A percentile compares a stretch with the other conserved stretches of the same genome.
Conservation (phyloP, 2,797 vertebrate species). For the Sebastes umbrosus region DNA sequence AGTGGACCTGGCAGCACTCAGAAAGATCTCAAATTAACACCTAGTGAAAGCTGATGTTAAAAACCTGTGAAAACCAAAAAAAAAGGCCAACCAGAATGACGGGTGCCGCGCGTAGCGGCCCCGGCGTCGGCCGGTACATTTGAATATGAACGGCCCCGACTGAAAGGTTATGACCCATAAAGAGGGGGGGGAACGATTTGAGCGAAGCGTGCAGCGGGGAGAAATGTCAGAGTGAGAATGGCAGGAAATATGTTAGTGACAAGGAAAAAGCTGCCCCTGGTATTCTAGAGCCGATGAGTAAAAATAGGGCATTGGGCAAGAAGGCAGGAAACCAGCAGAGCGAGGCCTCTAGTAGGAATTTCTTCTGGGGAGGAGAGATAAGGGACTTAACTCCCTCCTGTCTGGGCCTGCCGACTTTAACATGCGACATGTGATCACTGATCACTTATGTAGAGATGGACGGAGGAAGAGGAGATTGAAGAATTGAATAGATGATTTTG, state of each 20-base stretch:
- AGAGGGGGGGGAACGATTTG: slow-evolving; percentile 64
- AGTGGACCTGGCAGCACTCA: slow-evolving; percentile 31
- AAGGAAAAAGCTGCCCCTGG: slow-evolving; percentile 95
- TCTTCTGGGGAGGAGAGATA: slow-evolving; percentile 94
- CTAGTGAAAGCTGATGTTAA: slow-evolving; percentile 33
- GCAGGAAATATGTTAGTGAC: slow-evolving; percentile 88
- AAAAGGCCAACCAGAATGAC: slow-evolving; percentile 12
- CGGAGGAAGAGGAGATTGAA: slow-evolving; percentile 61
- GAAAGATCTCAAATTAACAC: slow-evolving; percentile 61
- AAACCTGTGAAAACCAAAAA: slow-evolving; percentile 11
- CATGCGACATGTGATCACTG: slow-evolving; percentile 72
- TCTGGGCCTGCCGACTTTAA: slow-evolving; percentile 72
- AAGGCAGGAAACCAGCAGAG: slow-evolving; percentile 93
- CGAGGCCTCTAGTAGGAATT: slow-evolving; percentile 93
- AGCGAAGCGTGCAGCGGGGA: slow-evolving; percentile 62
- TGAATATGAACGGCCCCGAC: slow-evolving; percentile 68
- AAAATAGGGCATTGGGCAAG: slow-evolving; percentile 96
- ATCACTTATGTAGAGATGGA: slow-evolving; percentile 71
- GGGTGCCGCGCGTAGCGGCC: slow-evolving; percentile 9
- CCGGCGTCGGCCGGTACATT: slow-evolving; percentile 60
- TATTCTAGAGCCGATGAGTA: slow-evolving; percentile 90
- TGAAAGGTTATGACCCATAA: slow-evolving; percentile 75
- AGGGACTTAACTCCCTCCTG: slow-evolving; percentile 91
- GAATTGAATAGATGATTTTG: slow-evolving; percentile 63
- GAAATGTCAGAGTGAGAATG: slow-evolving; percentile 85